Evolutionary conservation across 2,113 vertebrate species (phyloP).

Genomic region (Hypanus sabinus): DNA sequence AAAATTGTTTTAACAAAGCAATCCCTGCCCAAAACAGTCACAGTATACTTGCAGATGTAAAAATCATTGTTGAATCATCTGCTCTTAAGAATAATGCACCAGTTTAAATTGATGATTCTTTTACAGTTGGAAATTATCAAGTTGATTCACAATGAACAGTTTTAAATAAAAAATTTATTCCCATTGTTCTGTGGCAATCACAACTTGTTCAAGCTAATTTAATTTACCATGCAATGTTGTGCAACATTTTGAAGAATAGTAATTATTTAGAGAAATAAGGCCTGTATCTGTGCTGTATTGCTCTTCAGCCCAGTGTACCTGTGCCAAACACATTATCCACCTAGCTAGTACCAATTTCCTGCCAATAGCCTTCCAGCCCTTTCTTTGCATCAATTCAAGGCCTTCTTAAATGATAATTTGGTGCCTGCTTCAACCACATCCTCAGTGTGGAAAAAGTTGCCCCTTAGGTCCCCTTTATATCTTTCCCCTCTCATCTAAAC

Average conservation of each 20-base stretch:
- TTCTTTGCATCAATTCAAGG: too few species aligned
- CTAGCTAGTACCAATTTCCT: too few species aligned
- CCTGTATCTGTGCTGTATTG: too few species aligned
- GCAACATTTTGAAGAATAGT: background rate
- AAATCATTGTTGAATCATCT: background rate
- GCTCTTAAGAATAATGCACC: background rate
- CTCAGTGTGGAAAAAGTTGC: too few species aligned
- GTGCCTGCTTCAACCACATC: too few species aligned
- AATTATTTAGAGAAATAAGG: background rate
- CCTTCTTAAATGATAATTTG: too few species aligned
- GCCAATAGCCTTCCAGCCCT: too few species aligned
- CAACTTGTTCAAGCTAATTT: background rate
- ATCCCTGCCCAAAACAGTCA: background rate
- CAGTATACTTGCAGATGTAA: background rate
- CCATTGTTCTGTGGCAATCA: background rate
- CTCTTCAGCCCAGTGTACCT: too few species aligned
- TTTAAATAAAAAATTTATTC: constrained; percentile 17
- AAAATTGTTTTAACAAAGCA: background rate
- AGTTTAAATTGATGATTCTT: background rate
- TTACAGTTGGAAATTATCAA: background rate
- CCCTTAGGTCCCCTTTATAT: too few species aligned
- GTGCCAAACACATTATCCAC: too few species aligned
- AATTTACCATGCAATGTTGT: background rate
- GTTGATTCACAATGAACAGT: background rate
- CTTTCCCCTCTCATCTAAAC: too few species aligned